Base-by-base conservation (phyloP, 2,888 invertebrate species). In the Cremastobaeus sp. region DNA sequence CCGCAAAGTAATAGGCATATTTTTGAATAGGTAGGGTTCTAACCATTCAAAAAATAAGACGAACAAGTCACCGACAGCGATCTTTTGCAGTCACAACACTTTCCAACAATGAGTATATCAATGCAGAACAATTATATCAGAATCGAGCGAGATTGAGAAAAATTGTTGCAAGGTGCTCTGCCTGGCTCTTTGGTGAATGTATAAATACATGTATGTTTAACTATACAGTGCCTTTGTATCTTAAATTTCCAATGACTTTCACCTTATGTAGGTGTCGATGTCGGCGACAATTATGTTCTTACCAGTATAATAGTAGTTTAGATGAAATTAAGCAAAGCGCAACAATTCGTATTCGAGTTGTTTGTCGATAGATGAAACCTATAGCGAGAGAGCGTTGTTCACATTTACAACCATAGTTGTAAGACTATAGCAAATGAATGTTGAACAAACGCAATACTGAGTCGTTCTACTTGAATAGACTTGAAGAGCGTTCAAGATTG, bases 201-300 rank as follows among this genome's bases (percentile, higher is more conserved):
- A 52, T 14, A 47, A 37, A 57, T 80, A 77, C 78, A 75, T 76
- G 77, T 80, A 82, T 81, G 79, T 83, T 84, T 84, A 84, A 81
- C 80, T 86, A 85, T 85, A 86, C 85, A 87, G 86, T 87, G 86
- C 86, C 86, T 87, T 87, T 85, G 77, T 85, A 85, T 79, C 81
- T 82, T 82, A 77, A 79, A 69, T 52, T 62, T 59, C 59, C 52
- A 57, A 71, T 65, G 65, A 70, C 72, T 60, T 68, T 77, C 43
- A 60, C 74, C 70, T 69, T 66, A 76, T 59, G 76, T 70, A 34
- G 76, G 55, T 60, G 35, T 59, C 54, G 45, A n/a, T n/a, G n/a
- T n/a, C n/a, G n/a, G 47, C 32, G 45, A 62, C 48, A 48, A 57
- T 57, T 57, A 48, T 30, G 66, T 57, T 57, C 57, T 57, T 57